These are phyloP conservation scores for Pterois miles DNA, from an alignment of 2,797 vertebrate genomes.

Conservation along the genomic window DNA sequence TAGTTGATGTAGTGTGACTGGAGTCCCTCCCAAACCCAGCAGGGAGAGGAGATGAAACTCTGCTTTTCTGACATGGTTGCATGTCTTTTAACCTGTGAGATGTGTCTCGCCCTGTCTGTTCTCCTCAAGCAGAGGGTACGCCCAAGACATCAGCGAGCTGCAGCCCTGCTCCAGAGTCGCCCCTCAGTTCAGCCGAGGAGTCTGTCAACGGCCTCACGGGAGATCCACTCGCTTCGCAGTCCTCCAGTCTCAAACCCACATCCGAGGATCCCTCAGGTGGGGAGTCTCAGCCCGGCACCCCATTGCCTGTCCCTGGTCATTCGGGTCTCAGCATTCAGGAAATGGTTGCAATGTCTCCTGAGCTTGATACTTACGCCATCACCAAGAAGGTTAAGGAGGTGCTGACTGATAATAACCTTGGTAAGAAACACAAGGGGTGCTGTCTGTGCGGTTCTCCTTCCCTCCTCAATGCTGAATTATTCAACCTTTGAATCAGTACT, in stretches of 20 bases:
- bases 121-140: conserved; percentile 88
- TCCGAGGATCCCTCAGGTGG: conserved; percentile 84
- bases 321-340: conserved; percentile 95
- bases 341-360: conserved; percentile 94
- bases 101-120: conserved; percentile 47
- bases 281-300: conserved; percentile 90
- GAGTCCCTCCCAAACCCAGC: conserved; percentile 60
- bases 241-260: conserved; percentile 85
- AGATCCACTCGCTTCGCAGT: conserved; percentile 86
- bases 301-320: conserved; percentile 82
- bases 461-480: conserved; percentile 21
- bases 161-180: conserved; percentile 94
- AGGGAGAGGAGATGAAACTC: conserved; percentile 38
- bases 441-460: not conserved
- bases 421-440: conserved; percentile 77
- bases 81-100: conserved; percentile 50
- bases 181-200: conserved; percentile 93
- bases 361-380: conserved; percentile 96
- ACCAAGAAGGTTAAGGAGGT: conserved; percentile 98
- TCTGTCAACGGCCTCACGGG: conserved; percentile 92
- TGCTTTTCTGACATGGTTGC: conserved; percentile 17
- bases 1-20: conserved; percentile 63
- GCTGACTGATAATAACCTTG: conserved; percentile 96
- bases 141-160: conserved; percentile 97
- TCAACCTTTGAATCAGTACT: conserved; percentile 33